A percentile compares a stretch with the other conserved stretches of the same genome.
phyloP scores from a whole-genome alignment of 2,797 vertebrate species.

The Lagodon rhomboides region DNA sequence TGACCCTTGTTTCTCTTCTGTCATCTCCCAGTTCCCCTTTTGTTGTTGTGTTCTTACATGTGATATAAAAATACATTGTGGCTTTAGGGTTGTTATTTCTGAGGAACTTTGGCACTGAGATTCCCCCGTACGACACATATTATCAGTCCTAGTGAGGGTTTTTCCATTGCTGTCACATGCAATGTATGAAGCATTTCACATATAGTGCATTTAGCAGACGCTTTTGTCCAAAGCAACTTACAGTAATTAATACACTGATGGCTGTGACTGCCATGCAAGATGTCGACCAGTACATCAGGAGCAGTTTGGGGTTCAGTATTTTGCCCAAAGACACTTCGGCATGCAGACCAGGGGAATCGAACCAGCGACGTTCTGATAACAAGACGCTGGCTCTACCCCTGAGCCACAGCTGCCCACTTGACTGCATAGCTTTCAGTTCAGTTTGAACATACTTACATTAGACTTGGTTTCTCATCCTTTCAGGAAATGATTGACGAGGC shows the following conservation, averaged over 20 bases:
- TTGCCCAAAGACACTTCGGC: too few species aligned
- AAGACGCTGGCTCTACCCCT: too few species aligned
- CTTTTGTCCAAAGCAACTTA: too few species aligned
- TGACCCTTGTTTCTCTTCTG: neutral
- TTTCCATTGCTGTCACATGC: neutral
- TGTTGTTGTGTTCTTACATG: neutral
- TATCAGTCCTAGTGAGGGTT: neutral
- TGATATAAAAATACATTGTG: neutral
- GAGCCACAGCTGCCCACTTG: too few species aligned
- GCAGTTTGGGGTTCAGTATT: too few species aligned
- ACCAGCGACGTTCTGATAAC: too few species aligned
- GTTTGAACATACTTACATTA: neutral
- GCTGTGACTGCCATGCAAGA: too few species aligned
- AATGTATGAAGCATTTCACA: neutral
- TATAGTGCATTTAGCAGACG: too few species aligned
- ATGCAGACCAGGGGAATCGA: too few species aligned
- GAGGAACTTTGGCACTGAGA: neutral
- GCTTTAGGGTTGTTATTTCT: neutral
- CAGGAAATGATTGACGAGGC: conserved; percentile 99
- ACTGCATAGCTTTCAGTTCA: neutral
- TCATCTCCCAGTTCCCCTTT: neutral
- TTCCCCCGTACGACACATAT: neutral
- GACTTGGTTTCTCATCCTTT: conserved; percentile 13
- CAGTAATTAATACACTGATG: too few species aligned
- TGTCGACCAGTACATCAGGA: too few species aligned